Evolutionary conservation across 2,888 invertebrate species (phyloP).

Genomic region (Drosophila emarginata): DNA sequence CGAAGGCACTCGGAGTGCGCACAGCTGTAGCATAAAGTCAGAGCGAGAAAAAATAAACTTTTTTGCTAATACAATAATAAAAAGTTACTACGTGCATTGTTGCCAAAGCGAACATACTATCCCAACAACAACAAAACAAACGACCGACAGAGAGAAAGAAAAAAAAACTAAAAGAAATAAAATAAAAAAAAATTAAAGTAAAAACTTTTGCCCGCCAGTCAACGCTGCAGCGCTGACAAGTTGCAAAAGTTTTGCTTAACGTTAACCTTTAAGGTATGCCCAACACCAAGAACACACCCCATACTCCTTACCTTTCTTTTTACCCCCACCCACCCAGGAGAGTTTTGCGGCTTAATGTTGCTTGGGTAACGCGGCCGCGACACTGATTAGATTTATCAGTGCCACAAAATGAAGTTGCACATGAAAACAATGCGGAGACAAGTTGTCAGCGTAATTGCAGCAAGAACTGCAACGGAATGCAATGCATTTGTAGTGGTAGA

Average conservation of each 20-base stretch:
- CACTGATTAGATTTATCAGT: conserved; percentile 76
- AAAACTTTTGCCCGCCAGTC: conserved; percentile 47
- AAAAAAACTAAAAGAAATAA: conserved; percentile 18
- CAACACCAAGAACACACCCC: neutral
- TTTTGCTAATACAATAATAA: conserved; percentile 74
- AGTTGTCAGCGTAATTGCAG: conserved; percentile 48
- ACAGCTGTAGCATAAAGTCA: conserved; percentile 41
- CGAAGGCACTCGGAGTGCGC: conserved; percentile 15
- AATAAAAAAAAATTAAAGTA: conserved; percentile 62
- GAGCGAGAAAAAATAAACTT: conserved; percentile 56
- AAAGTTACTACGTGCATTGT: conserved; percentile 69
- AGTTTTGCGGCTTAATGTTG: conserved; percentile 53
- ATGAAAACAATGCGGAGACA: conserved; percentile 45
- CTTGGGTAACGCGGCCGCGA: conserved; percentile 52
- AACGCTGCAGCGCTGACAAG: conserved; percentile 47
- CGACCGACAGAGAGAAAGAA: neutral
- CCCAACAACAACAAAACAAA: neutral
- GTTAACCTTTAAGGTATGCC: conserved; percentile 60
- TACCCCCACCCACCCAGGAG: neutral
- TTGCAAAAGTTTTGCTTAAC: conserved; percentile 57
- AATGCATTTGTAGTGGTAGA: neutral
- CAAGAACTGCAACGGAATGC: neutral
- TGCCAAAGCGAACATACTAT: conserved; percentile 24
- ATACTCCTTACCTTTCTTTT: too few relatives aligned
- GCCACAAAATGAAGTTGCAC: conserved; percentile 54